Evolutionary conservation across 2,888 invertebrate genomes (phyloP).

Genomic region (Ophioninae sp.): DNA sequence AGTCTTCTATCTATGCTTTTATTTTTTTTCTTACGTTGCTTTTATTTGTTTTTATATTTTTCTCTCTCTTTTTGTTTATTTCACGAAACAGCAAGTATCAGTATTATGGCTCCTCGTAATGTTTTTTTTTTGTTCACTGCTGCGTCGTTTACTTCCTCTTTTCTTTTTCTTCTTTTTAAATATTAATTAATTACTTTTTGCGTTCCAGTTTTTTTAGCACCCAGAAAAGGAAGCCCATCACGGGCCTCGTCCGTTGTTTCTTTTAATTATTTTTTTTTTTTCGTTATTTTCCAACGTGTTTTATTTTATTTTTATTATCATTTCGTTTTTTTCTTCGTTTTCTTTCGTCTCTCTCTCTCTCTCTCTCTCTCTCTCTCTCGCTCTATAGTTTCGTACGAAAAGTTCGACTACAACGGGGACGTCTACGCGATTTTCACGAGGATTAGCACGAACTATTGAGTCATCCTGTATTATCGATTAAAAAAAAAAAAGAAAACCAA

Average conservation of each 20-base stretch:
- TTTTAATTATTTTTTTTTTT: slow-evolving; percentile 11
- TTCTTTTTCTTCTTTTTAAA: slow-evolving; percentile 35
- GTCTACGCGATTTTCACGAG: slow-evolving; percentile 42
- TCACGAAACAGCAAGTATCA: slow-evolving; percentile 72
- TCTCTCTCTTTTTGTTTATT: slow-evolving; percentile 56
- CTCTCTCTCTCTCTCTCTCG: slow-evolving; percentile 41
- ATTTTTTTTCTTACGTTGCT: slow-evolving; percentile 36
- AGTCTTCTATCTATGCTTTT: slow-evolving; percentile 74
- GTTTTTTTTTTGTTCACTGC: slow-evolving; percentile 60
- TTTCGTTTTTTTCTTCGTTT: slow-evolving; percentile 15
- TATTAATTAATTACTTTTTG: slow-evolving; percentile 23
- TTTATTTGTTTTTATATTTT: too few relatives aligned
- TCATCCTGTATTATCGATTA: slow-evolving; percentile 33
- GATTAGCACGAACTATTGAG: slow-evolving; percentile 22
- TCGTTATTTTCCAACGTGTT: neutral
- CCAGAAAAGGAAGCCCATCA: slow-evolving; percentile 43
- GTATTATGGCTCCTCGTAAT: slow-evolving; percentile 71
- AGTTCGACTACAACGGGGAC: slow-evolving; percentile 25
- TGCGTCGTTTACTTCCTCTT: neutral
- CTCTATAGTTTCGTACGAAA: slow-evolving; percentile 30
- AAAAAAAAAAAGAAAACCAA: slow-evolving; percentile 11
- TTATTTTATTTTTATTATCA: slow-evolving; percentile 18
- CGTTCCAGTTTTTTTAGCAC: slow-evolving; percentile 45
- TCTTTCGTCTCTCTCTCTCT: slow-evolving; percentile 38
- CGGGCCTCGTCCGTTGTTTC: slow-evolving; percentile 6